These are phyloP conservation scores for Nipponia nippon DNA, from an alignment of 2,113 vertebrate species.

Conservation along the genomic window DNA sequence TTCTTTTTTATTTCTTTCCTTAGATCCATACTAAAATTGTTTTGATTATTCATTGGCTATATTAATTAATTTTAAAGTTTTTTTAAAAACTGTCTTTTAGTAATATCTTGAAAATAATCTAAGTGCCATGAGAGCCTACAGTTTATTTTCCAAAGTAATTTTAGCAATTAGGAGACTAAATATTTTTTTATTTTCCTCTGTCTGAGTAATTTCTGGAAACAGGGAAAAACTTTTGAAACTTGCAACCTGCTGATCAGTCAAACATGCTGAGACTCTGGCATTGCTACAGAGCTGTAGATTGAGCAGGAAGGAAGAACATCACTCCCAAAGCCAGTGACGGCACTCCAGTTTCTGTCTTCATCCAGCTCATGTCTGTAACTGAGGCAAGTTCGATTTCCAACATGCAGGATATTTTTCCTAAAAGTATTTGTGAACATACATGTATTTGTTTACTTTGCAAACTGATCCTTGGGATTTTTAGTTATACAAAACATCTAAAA, in stretches of 20 bases:
- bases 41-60: neutral
- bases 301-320: neutral
- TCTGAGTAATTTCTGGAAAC: neutral
- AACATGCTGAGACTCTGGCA: neutral
- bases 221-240: neutral
- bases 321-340: fast-evolving
- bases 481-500: neutral
- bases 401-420: neutral
- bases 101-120: neutral
- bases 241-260: neutral
- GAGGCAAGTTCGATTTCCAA: neutral
- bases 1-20: neutral
- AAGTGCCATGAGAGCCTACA: no score
- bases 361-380: neutral
- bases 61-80: neutral
- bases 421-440: neutral
- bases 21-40: neutral
- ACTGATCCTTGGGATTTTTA: neutral
- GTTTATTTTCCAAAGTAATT: neutral
- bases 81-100: neutral
- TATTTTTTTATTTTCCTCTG: neutral
- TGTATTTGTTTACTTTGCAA: neutral
- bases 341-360: neutral
- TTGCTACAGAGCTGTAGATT: neutral
- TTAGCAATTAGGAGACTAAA: neutral